These are phyloP conservation scores for Ceratotherium simum DNA, from an alignment of 2,113 vertebrate genomes.

Conservation along the genomic window DNA sequence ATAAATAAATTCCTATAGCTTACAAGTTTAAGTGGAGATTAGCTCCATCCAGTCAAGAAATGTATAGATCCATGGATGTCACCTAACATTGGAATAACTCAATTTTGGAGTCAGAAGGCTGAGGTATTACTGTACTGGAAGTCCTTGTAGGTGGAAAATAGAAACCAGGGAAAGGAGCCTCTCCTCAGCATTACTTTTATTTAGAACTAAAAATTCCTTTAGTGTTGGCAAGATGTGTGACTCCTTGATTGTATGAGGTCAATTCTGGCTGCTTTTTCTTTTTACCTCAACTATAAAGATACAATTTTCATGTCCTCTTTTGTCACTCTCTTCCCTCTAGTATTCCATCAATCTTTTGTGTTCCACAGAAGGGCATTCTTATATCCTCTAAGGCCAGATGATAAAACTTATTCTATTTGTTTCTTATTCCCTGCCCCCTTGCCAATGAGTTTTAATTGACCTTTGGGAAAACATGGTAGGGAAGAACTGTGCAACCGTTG, in stretches of 20 bases:
- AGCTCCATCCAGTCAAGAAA: background rate
- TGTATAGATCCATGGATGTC: background rate
- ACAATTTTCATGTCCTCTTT: background rate
- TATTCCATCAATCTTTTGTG: background rate
- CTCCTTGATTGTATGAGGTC: background rate
- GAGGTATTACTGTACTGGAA: background rate
- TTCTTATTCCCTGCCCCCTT: background rate
- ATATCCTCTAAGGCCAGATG: background rate
- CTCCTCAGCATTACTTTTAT: background rate
- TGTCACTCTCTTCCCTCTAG: background rate
- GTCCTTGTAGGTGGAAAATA: background rate
- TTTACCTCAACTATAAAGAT: background rate
- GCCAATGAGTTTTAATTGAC: conserved; percentile 30
- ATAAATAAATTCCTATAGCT: background rate
- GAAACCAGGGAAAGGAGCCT: background rate
- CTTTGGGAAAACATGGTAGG: background rate
- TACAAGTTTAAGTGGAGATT: background rate
- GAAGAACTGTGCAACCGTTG: background rate
- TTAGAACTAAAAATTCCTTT: background rate
- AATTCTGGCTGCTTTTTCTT: background rate
- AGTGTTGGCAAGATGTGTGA: background rate
- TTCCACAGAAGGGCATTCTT: background rate
- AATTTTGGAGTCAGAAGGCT: background rate
- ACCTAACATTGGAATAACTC: background rate
- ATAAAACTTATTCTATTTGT: background rate